phyloP scores from a whole-genome alignment of 2,113 vertebrate species.

The Grammomys surdaster region DNA sequence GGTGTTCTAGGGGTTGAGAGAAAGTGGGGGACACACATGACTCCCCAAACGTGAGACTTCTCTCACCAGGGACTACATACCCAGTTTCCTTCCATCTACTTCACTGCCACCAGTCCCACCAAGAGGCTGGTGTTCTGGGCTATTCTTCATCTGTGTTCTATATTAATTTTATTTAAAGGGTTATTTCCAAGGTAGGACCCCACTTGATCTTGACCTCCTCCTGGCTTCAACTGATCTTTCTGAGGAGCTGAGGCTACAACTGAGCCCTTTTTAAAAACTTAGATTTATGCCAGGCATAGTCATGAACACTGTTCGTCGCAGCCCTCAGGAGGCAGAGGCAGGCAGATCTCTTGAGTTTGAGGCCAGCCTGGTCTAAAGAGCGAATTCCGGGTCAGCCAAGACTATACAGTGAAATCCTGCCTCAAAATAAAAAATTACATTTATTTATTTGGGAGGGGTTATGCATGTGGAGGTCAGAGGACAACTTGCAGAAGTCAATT shows the following conservation, averaged over 20 bases:
- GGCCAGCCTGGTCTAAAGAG: neutral
- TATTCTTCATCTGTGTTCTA: neutral
- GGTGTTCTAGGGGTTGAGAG: too few relatives aligned
- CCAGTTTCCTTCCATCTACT: too few relatives aligned
- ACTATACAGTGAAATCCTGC: neutral
- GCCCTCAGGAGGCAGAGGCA: neutral
- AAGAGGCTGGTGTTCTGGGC: neutral
- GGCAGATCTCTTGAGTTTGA: neutral
- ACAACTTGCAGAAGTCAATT: neutral
- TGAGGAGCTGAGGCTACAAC: neutral
- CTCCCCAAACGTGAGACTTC: neutral
- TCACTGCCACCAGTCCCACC: neutral
- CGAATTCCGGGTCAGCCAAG: neutral
- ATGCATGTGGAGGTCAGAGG: neutral
- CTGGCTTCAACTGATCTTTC: neutral
- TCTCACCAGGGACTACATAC: neutral
- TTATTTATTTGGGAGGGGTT: neutral
- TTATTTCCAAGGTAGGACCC: neutral
- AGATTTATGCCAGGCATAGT: neutral
- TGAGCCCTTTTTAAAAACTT: neutral
- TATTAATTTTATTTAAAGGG: neutral
- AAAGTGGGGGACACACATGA: neutral
- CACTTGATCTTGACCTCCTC: neutral
- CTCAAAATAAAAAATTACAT: neutral
- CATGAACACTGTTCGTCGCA: fast-evolving